Evolutionary conservation across 2,113 vertebrate species (phyloP).

Genomic region (Ondatra zibethicus): DNA sequence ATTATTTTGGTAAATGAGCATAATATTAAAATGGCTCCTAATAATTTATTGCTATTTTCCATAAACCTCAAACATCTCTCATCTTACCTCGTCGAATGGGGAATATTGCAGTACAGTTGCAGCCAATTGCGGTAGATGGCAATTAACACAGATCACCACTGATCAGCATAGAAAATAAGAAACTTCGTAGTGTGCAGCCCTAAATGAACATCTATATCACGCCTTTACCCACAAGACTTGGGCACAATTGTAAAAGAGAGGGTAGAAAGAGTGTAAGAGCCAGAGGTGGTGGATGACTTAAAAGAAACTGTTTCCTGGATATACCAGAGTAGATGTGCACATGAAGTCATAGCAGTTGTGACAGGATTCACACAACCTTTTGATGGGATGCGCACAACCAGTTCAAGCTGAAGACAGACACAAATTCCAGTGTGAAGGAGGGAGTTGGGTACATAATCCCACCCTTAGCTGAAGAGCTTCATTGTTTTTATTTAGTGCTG

Average conservation of each 20-base stretch:
- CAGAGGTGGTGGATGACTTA: neutral
- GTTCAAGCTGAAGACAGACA: neutral
- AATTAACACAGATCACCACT: neutral
- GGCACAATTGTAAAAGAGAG: neutral
- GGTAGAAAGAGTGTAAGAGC: neutral
- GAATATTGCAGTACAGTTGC: neutral
- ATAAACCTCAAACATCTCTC: neutral
- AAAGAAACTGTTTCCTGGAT: neutral
- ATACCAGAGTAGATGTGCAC: neutral
- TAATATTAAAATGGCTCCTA: neutral
- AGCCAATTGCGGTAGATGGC: neutral
- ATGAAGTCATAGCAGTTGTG: neutral
- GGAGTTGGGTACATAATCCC: neutral
- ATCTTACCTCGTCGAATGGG: neutral
- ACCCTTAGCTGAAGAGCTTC: neutral
- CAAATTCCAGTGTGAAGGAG: neutral
- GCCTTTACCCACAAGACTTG: neutral
- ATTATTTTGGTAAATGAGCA: neutral
- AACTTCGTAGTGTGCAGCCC: neutral
- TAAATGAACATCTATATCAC: neutral
- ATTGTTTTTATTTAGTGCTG: neutral
- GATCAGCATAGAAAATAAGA: neutral
- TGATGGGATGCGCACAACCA: neutral
- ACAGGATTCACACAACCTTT: neutral
- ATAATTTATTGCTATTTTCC: neutral